phyloP scores from a whole-genome alignment of 2,888 invertebrate species.

The Ophion ellenae region DNA sequence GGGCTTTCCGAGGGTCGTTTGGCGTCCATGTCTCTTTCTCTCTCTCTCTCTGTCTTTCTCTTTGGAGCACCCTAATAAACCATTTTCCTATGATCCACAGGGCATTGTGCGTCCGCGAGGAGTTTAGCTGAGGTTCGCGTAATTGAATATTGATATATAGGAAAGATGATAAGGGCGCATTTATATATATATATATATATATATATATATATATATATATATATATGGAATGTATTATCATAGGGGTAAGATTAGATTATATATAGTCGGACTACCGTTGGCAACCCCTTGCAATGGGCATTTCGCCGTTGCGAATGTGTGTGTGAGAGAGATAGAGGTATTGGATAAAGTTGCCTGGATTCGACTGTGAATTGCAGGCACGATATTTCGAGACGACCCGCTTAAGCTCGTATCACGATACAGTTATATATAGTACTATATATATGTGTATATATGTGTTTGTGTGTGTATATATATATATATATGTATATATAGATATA shows the following conservation, averaged over 20 bases:
- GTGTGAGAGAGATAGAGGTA: not conserved
- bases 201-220: conserved; percentile 49
- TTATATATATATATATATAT: conserved; percentile 9
- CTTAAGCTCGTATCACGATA: conserved; percentile 47
- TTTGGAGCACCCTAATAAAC: conserved; percentile 71
- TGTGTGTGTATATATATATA: too few species aligned
- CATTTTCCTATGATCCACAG: conserved; percentile 71
- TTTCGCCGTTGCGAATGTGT: conserved; percentile 18
- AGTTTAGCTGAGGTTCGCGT: conserved; percentile 70
- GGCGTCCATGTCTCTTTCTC: conserved; percentile 43
- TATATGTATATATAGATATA: conserved; percentile 16
- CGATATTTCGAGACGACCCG: conserved; percentile 40
- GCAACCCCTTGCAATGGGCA: conserved; percentile 40
- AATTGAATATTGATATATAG: conserved; percentile 80
- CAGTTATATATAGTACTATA: conserved; percentile 3
- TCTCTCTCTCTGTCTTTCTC: conserved; percentile 31
- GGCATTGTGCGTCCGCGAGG: conserved; percentile 70
- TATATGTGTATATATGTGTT: conserved; percentile 22
- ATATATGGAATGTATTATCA: conserved; percentile 70
- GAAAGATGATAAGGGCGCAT: conserved; percentile 70
- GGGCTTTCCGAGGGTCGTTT: conserved; percentile 54
- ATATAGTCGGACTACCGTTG: conserved; percentile 24
- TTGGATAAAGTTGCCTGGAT: conserved; percentile 29
- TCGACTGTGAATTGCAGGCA: conserved; percentile 22
- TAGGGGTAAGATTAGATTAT: conserved; percentile 50